phyloP scores from a whole-genome alignment of 2,797 vertebrate species.

The Aselliscus stoliczkanus region DNA sequence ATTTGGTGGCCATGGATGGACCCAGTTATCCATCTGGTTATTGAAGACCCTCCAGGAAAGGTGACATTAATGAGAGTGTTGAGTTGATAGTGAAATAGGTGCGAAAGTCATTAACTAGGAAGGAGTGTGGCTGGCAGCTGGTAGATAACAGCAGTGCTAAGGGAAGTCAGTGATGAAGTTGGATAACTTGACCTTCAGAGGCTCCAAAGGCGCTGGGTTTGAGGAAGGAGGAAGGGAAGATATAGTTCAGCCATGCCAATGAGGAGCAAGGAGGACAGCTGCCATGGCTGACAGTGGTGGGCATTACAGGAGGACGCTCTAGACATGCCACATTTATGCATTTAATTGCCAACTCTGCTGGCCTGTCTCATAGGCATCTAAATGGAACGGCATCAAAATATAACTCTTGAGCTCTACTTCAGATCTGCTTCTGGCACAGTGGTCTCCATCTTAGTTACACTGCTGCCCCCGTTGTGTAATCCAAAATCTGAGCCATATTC shows the following conservation, averaged over 20 bases:
- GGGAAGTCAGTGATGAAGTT: not conserved
- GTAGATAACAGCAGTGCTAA: not conserved
- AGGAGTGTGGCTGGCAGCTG: not conserved
- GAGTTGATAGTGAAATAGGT: not conserved
- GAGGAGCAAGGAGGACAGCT: not conserved
- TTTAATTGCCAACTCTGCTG: not conserved
- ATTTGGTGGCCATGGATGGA: not conserved
- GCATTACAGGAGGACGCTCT: not conserved
- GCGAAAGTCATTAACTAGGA: not conserved
- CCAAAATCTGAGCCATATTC: no score
- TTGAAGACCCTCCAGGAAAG: not conserved
- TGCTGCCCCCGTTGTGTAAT: not conserved
- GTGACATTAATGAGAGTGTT: not conserved
- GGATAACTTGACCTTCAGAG: not conserved
- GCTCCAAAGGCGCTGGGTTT: not conserved
- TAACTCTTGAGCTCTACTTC: not conserved
- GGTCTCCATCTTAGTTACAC: not conserved
- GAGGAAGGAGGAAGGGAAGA: not conserved
- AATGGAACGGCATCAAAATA: not conserved
- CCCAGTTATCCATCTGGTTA: not conserved
- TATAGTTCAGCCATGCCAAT: not conserved
- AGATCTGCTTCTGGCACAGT: not conserved
- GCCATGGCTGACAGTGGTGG: not conserved
- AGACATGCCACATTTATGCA: not conserved
- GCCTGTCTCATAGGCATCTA: not conserved